A percentile compares a stretch with the other conserved stretches of the same genome.
Evolutionary conservation across 2,888 invertebrate species (phyloP).

Genomic region (Halictus ligatus): DNA sequence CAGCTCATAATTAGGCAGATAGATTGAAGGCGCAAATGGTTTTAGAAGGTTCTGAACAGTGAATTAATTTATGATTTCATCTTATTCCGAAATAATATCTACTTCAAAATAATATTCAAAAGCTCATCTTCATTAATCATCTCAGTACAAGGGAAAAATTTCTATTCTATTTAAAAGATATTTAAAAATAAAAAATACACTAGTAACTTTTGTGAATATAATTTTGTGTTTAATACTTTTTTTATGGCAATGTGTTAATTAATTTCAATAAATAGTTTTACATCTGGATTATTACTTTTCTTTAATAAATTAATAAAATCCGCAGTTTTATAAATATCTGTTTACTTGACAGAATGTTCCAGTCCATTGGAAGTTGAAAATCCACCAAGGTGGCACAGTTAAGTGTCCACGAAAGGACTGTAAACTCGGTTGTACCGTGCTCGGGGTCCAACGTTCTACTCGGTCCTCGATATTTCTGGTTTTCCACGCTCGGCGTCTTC

Average conservation of each 20-base stretch:
- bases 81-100: too few species aligned
- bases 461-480: not conserved
- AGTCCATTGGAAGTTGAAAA: too few species aligned
- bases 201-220: not conserved
- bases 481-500: slow-evolving; percentile 2
- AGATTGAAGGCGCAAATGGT: not conserved
- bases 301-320: not conserved
- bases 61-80: not conserved
- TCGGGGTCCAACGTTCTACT: not conserved
- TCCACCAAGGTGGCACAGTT: not conserved
- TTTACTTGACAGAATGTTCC: not conserved
- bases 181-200: not conserved
- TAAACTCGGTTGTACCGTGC: slow-evolving; percentile 10
- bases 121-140: too few species aligned
- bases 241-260: not conserved
- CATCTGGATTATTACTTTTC: not conserved
- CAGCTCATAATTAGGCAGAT: not conserved
- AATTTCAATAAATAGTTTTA: not conserved
- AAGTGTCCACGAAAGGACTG: slow-evolving; percentile 7
- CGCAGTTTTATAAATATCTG: not conserved
- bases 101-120: too few species aligned
- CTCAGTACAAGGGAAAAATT: not conserved
- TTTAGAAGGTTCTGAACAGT: not conserved
- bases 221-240: not conserved
- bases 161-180: not conserved